Percentiles rank a stretch among this genome's conserved stretches.
Evolutionary conservation across 1,140 invertebrate genomes (phyloP).

Genomic region (Formica exsecta): DNA sequence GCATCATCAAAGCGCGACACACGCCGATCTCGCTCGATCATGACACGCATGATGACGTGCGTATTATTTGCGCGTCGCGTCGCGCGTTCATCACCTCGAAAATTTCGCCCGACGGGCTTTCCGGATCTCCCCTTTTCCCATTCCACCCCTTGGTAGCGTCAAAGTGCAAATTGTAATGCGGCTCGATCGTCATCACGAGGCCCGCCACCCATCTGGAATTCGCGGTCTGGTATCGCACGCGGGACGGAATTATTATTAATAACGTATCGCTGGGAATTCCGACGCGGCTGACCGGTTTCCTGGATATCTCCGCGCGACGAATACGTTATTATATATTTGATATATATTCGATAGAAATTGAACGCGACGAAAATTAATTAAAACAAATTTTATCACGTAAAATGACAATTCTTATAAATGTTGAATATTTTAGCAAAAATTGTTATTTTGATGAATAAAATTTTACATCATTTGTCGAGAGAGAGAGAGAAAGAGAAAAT

Average conservation of each 20-base stretch:
- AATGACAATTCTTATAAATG: slow-evolving; percentile 40
- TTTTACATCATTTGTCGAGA: slow-evolving; percentile 10
- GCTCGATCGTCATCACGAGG: slow-evolving; percentile 37
- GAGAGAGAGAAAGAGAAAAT: background rate
- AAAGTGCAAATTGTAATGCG: slow-evolving; percentile 60
- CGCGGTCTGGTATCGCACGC: slow-evolving; percentile 20
- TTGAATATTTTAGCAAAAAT: slow-evolving; percentile 24
- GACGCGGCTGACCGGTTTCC: slow-evolving; percentile 17
- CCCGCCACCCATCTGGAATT: slow-evolving; percentile 33
- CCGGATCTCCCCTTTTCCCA: background rate
- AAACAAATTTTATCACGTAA: slow-evolving; percentile 22
- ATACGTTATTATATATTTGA: slow-evolving; percentile 44
- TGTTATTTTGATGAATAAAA: background rate
- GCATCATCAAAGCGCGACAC: slow-evolving; percentile 62
- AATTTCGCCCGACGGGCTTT: slow-evolving; percentile 56
- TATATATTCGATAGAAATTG: slow-evolving; percentile 40
- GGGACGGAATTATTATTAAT: slow-evolving; percentile 55
- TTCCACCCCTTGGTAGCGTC: background rate
- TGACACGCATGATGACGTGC: slow-evolving; percentile 3
- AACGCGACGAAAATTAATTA: slow-evolving; percentile 41
- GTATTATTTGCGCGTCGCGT: slow-evolving; percentile 55
- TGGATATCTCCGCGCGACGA: slow-evolving; percentile 38
- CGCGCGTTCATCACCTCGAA: slow-evolving; percentile 54
- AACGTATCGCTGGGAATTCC: slow-evolving; percentile 50
- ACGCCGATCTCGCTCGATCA: slow-evolving; percentile 45